These are phyloP conservation scores for Nycticorax nycticorax DNA, from an alignment of 2,113 vertebrate species.

Conservation along the genomic window DNA sequence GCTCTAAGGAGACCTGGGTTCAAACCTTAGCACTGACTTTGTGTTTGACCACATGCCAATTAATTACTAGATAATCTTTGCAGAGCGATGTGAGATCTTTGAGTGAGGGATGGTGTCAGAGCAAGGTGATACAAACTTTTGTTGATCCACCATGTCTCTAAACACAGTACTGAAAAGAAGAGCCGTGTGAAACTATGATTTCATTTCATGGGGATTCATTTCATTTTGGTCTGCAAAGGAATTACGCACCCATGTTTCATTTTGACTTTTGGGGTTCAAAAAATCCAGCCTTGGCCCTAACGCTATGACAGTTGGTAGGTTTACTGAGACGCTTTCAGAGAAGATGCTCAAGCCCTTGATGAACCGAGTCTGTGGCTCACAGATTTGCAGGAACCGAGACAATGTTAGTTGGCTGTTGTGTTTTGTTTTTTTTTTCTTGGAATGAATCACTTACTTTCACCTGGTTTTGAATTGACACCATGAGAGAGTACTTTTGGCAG, in stretches of 20 bases:
- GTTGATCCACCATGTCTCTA: neutral
- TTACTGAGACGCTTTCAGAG: neutral
- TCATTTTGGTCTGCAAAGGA: neutral
- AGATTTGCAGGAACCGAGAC: neutral
- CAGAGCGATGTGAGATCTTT: neutral
- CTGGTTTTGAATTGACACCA: slow-evolving; percentile 39
- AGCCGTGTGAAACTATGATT: neutral
- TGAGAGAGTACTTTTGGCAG: slow-evolving; percentile 34
- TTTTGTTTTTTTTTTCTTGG: neutral
- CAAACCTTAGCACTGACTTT: neutral
- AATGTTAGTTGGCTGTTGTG: neutral
- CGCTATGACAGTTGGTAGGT: neutral
- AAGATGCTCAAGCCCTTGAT: neutral
- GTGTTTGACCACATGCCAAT: neutral
- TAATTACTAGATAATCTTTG: neutral
- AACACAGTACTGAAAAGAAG: neutral
- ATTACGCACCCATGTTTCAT: neutral
- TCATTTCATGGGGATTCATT: neutral
- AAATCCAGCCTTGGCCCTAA: neutral
- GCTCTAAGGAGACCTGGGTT: neutral
- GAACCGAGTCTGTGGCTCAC: neutral
- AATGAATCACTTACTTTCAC: neutral
- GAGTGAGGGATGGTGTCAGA: neutral
- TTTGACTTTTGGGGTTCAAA: neutral
- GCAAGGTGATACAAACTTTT: neutral